Conservation (phyloP, 2,888 invertebrate genomes). For the Boloria selene region DNA sequence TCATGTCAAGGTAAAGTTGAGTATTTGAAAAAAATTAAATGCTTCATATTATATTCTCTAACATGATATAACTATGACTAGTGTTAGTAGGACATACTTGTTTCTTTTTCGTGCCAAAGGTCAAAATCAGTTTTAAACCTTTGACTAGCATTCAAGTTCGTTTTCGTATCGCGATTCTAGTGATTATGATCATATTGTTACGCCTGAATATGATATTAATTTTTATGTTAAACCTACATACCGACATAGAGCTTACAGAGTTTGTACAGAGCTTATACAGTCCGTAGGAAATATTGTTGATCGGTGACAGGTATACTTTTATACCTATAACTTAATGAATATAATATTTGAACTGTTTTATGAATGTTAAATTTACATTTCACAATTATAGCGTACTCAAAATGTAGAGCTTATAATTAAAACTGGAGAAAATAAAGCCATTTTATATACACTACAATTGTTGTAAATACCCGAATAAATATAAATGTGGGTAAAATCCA, state of each 20-base stretch:
- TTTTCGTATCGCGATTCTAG: constrained; percentile 26
- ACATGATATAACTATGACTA: constrained; percentile 56
- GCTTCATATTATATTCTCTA: constrained; percentile 12
- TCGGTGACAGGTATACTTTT: too few species aligned
- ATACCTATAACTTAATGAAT: background rate
- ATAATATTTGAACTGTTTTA: background rate
- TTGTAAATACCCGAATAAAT: constrained; percentile 20
- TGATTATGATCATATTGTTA: constrained; percentile 33
- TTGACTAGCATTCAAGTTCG: constrained; percentile 46
- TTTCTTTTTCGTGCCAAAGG: constrained; percentile 37
- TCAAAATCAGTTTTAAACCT: constrained; percentile 52
- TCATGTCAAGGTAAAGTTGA: constrained; percentile 13
- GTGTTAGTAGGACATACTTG: constrained; percentile 46
- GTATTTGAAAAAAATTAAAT: constrained; percentile 2
- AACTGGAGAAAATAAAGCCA: constrained; percentile 16
- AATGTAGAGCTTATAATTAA: constrained; percentile 9
- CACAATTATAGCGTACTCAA: background rate
- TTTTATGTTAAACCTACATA: constrained; percentile 1
- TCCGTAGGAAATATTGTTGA: too few species aligned
- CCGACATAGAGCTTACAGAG: too few species aligned
- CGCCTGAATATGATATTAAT: constrained; percentile 14
- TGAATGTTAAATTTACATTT: background rate
- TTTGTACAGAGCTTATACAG: too few species aligned
- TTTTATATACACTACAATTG: constrained; percentile 17
- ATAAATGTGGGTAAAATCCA: constrained; percentile 20